Evolutionary conservation across 1,140 invertebrate genomes (phyloP), one percentile per base, ranked within the genome.

Genomic region (Anadara kagoshimensis): DNA sequence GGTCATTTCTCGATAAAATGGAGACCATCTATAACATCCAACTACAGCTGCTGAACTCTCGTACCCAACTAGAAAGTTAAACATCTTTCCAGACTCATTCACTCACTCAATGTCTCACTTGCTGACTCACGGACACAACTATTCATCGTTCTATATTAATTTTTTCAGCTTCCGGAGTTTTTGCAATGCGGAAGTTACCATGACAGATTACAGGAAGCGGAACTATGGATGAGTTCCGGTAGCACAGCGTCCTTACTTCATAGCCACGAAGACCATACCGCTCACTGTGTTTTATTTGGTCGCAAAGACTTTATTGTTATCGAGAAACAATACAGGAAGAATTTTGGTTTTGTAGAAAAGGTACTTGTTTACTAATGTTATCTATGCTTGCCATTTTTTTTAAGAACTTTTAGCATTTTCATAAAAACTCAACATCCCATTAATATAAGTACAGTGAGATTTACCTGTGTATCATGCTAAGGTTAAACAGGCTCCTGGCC

Each of bases 221-320:
- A 87, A 74, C 47, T 89, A 41, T 90, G 88, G 88, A 88, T 90
- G 83, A 84, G 82, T 65, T 85, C 82, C 57, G 89, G 89, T 12
- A 85, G 86, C 4, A 88, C 87, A 5, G 74, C 80, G 5, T 88
- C 87, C 14, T 68, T 84, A 8, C 69, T 90, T 0, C 87, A 89
- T 61, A 84, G 82, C 29, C 88, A 89, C 62, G 83, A 84, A 10
- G 85, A 90, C 61, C 87, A 89, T 62, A 82, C 86, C 65, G 58
- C 89, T 1, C 88, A 90, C 67, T 90, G 89, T 76, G 81, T 89
- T 36, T 49, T 89, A 4, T 85, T 85, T 65, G 89, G 89, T 7
- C 68, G 89, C 14, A 85, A 88, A 62, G 89, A 90, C 61, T 88
- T 89, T 69, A 89, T 89, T 45, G 68, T 89, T 18, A 86, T 88